Conservation (phyloP, 2,797 vertebrate genomes). For the Paedocypris micromegethes region DNA sequence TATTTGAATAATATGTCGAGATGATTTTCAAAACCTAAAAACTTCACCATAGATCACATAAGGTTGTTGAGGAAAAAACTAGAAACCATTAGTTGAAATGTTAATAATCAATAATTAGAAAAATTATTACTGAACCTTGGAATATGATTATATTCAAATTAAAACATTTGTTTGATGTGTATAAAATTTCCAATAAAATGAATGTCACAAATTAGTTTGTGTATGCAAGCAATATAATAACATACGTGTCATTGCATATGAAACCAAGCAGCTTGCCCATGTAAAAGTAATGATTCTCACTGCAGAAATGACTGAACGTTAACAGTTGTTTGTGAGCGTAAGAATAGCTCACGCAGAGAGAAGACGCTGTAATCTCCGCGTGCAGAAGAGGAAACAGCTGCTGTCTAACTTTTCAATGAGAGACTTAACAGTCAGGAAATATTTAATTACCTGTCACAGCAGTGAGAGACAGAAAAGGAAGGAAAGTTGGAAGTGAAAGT, state of each 20-base stretch:
- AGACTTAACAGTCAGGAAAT: conserved; percentile 43
- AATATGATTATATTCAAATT: background rate
- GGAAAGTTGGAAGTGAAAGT: conserved; percentile 11
- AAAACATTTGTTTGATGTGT: conserved; percentile 2
- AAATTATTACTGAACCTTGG: no score
- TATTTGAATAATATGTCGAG: no score
- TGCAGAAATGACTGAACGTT: conserved; percentile 27
- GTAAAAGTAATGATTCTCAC: conserved; percentile 10
- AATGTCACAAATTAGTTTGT: background rate
- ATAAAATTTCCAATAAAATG: conserved; percentile 10
- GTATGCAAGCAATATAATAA: conserved; percentile 17
- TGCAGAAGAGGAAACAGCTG: conserved; percentile 26
- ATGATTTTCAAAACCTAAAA: no score
- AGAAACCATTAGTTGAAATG: no score
- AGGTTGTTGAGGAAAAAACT: no score
- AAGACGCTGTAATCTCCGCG: conserved; percentile 22
- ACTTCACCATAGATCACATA: no score
- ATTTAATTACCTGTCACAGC: conserved; percentile 47
- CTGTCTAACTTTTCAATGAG: conserved; percentile 31
- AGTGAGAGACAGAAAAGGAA: conserved; percentile 28
- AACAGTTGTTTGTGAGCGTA: conserved; percentile 28
- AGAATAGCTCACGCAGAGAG: conserved; percentile 31
- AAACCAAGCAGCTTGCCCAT: conserved; percentile 6
- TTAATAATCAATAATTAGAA: no score
- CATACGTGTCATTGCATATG: background rate